Evolutionary conservation across 2,797 vertebrate species (phyloP), one percentile per base, ranked within the genome.

Genomic region (Spheniscus humboldti): DNA sequence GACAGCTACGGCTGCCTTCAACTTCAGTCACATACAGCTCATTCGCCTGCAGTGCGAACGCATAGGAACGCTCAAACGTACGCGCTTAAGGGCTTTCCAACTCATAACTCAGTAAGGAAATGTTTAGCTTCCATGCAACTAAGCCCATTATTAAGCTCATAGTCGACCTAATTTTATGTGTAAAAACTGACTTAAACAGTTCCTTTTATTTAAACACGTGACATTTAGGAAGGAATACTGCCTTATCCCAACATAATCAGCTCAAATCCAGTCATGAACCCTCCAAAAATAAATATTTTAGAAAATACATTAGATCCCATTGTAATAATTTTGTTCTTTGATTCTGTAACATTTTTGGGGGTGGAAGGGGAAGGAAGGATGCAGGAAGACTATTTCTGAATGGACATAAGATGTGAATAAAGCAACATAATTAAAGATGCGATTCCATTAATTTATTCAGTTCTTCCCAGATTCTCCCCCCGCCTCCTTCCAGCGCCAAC

Each of bases 41-140:
- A 7, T 24, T 6, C 3, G 0, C 60, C 72, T 5, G 68, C 85
- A 74, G 60, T 2, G 30, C 0, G 4, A 74, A 33, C 0, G 1
- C 28, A 20, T 0, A 5, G 53, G 25, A 74, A 77, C 0, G 6
- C 37, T 14, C 52, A 57, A 68, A 9, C 4, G 0, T 0, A 5
- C 0, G 13, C 8, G 13, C 48, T 33, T 18, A 3, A 11, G 35
- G 2, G 31, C 55, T 55, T 47, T 55, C 76, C 8, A 64, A 62
- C 62, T 57, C 4, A 0, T 6, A 10, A 39, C 30, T 37, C 45
- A 0, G 18, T 1, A 15, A 73, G 23, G 45, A 76, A 59, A 48
- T 0, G 0, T 18, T 63, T 3, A 7, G 35, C 52, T 89, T 57
- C 71, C 10, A 6, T 5, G 18, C n/a, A 67, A 53, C 53, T 64